Percentiles rank a stretch among this genome's conserved stretches.
Evolutionary conservation across 2,797 vertebrate genomes (phyloP).

Genomic region (Liparis tanakae): DNA sequence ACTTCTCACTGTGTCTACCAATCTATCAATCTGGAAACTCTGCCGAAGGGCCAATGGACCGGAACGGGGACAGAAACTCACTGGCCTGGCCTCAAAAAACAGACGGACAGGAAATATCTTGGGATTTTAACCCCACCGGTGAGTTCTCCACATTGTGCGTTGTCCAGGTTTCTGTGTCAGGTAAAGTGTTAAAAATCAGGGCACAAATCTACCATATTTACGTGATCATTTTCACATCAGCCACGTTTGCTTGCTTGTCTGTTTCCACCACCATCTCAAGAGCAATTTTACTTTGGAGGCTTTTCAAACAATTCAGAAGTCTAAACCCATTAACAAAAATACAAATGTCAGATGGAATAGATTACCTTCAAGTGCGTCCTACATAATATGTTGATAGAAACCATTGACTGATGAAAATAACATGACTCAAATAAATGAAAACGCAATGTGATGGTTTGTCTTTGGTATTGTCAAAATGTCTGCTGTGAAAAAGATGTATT

Average conservation of each 20-base stretch:
- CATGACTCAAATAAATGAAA: not conserved
- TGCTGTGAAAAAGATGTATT: not conserved
- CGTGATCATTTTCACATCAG: not conserved
- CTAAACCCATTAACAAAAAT: constrained; percentile 1
- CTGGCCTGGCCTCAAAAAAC: constrained; percentile 1
- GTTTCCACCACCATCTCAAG: not conserved
- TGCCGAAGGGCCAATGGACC: constrained; percentile 3
- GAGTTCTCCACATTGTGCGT: constrained; percentile 7
- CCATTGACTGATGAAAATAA: not conserved
- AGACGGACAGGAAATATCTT: constrained; percentile 13
- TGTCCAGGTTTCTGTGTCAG: not conserved
- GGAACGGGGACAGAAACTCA: not conserved
- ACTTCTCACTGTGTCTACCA: constrained; percentile 15
- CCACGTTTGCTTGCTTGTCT: not conserved
- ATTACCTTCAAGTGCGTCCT: not conserved
- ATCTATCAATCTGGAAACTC: constrained; percentile 11
- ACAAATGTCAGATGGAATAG: not conserved
- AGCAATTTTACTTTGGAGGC: not conserved
- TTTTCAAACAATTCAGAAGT: not conserved
- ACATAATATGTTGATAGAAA: not conserved
- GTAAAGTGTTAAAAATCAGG: not conserved
- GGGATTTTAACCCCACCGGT: constrained; percentile 3
- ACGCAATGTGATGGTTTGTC: not conserved
- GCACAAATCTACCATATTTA: not conserved
- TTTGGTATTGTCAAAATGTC: not conserved